A percentile compares a stretch with the other conserved stretches of the same genome.
These are phyloP conservation scores for Misgurnus anguillicaudatus DNA, from an alignment of 2,113 vertebrate species.

Conservation along the genomic window DNA sequence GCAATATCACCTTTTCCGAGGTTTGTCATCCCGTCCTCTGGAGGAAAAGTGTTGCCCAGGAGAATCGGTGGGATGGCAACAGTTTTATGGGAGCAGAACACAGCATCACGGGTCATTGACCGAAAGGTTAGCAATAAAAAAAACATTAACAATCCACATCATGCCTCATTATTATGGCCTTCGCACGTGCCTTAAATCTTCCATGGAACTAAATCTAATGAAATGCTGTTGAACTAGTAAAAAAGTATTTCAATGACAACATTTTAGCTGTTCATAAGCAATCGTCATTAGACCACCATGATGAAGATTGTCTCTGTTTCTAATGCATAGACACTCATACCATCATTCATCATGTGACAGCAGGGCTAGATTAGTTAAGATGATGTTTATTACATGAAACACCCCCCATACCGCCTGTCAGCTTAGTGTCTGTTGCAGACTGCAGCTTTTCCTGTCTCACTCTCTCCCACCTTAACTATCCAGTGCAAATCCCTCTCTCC, in stretches of 20 bases:
- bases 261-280: constrained; percentile 5
- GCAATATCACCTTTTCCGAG: constrained; percentile 22
- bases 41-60: not conserved
- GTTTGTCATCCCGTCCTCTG: constrained; percentile 12
- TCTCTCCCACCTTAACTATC: constrained; percentile 30
- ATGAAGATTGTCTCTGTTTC: constrained; percentile 30
- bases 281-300: constrained; percentile 27
- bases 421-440: constrained; percentile 35
- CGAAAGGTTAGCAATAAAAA: not conserved
- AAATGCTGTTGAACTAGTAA: too few species aligned
- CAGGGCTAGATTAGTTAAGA: constrained; percentile 32
- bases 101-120: not conserved
- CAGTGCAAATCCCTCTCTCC: constrained; percentile 25
- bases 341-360: constrained; percentile 50
- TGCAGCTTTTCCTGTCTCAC: constrained; percentile 20
- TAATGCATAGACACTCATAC: constrained; percentile 38
- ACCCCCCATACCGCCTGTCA: constrained; percentile 36
- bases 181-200: not conserved
- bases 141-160: not conserved
- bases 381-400: constrained; percentile 28
- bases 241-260: constrained; percentile 2
- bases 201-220: not conserved
- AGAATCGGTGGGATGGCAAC: not conserved
- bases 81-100: constrained; percentile 10
- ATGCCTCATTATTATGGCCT: not conserved